Percentiles rank a stretch among this genome's conserved stretches.
These are phyloP conservation scores for Poecile atricapillus DNA, from an alignment of 2,113 vertebrate genomes.

Conservation along the genomic window DNA sequence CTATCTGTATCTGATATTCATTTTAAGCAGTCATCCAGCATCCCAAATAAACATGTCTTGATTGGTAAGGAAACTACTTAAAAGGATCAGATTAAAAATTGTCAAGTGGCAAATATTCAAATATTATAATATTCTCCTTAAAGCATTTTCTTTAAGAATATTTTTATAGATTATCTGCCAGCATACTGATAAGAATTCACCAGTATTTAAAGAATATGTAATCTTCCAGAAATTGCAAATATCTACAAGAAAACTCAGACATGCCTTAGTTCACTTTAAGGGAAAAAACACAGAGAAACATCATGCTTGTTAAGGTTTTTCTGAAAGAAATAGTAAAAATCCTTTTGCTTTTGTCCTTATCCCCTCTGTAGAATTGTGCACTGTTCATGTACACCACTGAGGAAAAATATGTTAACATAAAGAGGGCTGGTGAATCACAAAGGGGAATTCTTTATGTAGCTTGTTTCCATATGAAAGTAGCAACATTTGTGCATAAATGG, in stretches of 20 bases:
- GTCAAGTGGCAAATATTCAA: not conserved
- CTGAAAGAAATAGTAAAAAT: slow-evolving; percentile 49
- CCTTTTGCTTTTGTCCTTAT: slow-evolving; percentile 56
- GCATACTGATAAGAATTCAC: not conserved
- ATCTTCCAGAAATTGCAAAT: not conserved
- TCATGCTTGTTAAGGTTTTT: slow-evolving; percentile 40
- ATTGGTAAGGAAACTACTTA: not conserved
- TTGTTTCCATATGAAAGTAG: slow-evolving; percentile 83
- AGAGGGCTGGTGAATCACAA: slow-evolving; percentile 75
- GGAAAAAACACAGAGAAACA: not conserved
- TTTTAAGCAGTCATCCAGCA: not conserved
- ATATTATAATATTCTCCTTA: not conserved
- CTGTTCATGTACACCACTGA: slow-evolving; percentile 71
- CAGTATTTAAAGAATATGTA: not conserved
- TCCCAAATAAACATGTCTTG: not conserved
- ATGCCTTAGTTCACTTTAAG: not conserved
- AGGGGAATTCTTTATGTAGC: slow-evolving; percentile 76
- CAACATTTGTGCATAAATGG: slow-evolving; percentile 78
- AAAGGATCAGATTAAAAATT: not conserved
- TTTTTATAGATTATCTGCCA: not conserved
- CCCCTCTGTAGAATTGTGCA: slow-evolving; percentile 55
- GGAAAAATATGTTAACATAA: slow-evolving; percentile 76
- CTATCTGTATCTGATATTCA: not conserved
- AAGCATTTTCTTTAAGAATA: not conserved
- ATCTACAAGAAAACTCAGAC: not conserved